phyloP scores from a whole-genome alignment of 2,888 invertebrate genomes.

The Ectobius pallidus region DNA sequence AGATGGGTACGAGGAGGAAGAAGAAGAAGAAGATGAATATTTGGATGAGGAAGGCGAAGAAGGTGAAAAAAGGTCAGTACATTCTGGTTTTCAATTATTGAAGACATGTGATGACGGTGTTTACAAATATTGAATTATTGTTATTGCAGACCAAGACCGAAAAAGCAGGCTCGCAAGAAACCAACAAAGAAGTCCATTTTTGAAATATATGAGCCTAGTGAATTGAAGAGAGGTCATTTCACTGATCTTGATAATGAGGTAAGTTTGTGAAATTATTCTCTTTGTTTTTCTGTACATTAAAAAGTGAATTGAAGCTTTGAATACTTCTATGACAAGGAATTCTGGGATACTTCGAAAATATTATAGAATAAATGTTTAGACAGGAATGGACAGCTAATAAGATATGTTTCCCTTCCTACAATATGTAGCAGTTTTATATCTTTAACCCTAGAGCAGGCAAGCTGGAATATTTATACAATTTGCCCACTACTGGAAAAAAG shows the following conservation, averaged over 20 bases:
- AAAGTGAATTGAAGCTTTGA: too few relatives aligned
- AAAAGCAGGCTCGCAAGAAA: slow-evolving; percentile 77
- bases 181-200: slow-evolving; percentile 85
- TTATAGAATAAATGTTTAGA: too few relatives aligned
- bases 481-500: too few relatives aligned
- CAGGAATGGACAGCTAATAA: too few relatives aligned
- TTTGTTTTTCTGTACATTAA: too few relatives aligned
- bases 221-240: slow-evolving; percentile 94
- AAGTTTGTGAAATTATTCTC: too few relatives aligned
- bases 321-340: too few relatives aligned
- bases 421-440: too few relatives aligned
- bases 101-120: neutral
- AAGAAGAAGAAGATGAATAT: slow-evolving; percentile 77
- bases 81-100: neutral
- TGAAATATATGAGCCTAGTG: slow-evolving; percentile 96
- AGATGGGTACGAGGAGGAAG: slow-evolving; percentile 84
- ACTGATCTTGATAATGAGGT: slow-evolving; percentile 90
- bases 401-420: too few relatives aligned
- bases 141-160: slow-evolving; percentile 61
- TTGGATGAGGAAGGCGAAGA: slow-evolving; percentile 79
- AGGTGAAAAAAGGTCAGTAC: slow-evolving; percentile 54
- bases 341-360: too few relatives aligned
- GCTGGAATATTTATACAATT: too few relatives aligned
- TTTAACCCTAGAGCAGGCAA: too few relatives aligned
- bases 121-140: neutral